Evolutionary conservation across 2,797 vertebrate genomes (phyloP).

Genomic region (Paguma larvata): DNA sequence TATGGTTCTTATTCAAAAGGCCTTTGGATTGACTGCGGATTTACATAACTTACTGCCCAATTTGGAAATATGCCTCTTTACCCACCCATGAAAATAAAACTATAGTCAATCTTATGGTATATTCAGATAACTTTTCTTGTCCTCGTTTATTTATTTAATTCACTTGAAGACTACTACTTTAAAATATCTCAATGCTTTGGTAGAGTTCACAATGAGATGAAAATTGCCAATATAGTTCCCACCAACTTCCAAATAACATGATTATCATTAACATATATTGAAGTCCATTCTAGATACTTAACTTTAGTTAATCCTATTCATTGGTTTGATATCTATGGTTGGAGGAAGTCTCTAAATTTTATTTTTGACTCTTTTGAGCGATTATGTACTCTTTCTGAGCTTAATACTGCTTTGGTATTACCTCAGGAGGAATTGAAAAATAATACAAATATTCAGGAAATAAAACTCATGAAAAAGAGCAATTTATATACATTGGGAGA

Average conservation of each 20-base stretch:
- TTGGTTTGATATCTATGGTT: not conserved
- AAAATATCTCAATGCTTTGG: not conserved
- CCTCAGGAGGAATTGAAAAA: conserved; percentile 17
- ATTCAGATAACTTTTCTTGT: not conserved
- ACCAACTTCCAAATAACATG: not conserved
- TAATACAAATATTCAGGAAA: conserved; percentile 3
- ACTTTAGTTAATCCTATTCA: conserved; percentile 3
- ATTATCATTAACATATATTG: conserved; percentile 21
- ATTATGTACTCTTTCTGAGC: not conserved
- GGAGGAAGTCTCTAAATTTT: not conserved
- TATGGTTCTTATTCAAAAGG: not conserved
- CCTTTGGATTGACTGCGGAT: not conserved
- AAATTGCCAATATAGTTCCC: not conserved
- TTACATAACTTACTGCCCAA: not conserved
- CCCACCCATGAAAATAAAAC: not conserved
- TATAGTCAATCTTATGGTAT: not conserved
- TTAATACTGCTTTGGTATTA: not conserved
- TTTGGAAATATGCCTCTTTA: not conserved
- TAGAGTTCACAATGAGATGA: not conserved
- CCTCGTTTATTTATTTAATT: not conserved
- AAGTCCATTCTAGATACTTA: conserved; percentile 16
- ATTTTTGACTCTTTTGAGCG: conserved; percentile 40
- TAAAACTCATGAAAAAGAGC: not conserved
- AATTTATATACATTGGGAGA: conserved; percentile 38
- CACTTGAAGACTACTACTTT: not conserved